Evolutionary conservation across 2,113 vertebrate species (phyloP).

Genomic region (Cryptoleucopteryx plumbea): DNA sequence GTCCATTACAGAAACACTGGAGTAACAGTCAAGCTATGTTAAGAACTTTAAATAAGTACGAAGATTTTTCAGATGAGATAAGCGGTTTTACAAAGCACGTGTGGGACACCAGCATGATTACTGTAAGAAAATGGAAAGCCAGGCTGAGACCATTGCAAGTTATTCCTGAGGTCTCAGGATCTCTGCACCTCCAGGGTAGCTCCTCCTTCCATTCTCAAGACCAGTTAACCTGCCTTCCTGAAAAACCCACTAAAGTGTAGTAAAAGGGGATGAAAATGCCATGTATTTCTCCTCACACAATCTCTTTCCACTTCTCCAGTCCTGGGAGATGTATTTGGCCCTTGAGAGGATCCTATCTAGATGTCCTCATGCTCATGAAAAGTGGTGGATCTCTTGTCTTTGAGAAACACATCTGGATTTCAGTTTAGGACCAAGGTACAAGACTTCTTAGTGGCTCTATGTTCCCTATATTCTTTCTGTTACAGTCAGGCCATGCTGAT

Average conservation of each 20-base stretch:
- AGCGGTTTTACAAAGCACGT: background rate
- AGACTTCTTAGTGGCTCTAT: background rate
- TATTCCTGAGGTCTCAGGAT: background rate
- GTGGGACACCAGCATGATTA: background rate
- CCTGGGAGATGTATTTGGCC: background rate
- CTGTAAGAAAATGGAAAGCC: background rate
- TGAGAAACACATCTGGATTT: background rate
- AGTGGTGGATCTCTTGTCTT: background rate
- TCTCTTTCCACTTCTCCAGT: background rate
- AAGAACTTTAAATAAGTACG: background rate
- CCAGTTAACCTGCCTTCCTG: background rate
- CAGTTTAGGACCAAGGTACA: background rate
- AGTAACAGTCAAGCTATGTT: background rate
- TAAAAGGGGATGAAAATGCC: background rate
- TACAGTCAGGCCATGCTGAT: background rate
- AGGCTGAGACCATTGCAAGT: background rate
- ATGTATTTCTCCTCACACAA: background rate
- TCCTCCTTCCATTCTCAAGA: background rate
- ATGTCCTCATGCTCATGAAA: background rate
- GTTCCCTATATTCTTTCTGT: background rate
- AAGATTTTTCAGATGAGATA: background rate
- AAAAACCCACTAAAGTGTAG: background rate
- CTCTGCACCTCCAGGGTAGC: background rate
- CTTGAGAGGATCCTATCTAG: background rate
- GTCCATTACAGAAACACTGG: background rate